These are phyloP conservation scores for Dasypolia templi DNA, from an alignment of 2,888 invertebrate genomes.

Conservation along the genomic window DNA sequence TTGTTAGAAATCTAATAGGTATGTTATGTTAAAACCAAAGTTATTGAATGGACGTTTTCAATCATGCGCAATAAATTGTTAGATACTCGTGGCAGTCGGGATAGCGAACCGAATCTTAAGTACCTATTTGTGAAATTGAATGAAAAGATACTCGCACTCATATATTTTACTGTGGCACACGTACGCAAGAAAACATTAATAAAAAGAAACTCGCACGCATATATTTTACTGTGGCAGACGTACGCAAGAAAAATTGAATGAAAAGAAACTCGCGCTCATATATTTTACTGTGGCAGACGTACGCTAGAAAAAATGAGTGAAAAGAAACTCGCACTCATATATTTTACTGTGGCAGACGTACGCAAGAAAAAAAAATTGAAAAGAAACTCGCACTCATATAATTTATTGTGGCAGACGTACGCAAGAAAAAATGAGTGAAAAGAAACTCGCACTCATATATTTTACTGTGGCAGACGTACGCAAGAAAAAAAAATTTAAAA, in stretches of 20 bases:
- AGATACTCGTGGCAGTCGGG: conserved; percentile 27
- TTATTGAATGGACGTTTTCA: conserved; percentile 47
- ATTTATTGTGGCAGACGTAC: conserved; percentile 23
- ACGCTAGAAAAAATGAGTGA: no score
- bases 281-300: conserved; percentile 30
- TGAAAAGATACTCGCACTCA: conserved; percentile 36
- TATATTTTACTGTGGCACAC: conserved; percentile 31
- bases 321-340: no score
- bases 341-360: no score
- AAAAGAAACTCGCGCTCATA: conserved; percentile 34
- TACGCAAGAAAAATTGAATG: conserved; percentile 56
- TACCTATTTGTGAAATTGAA: conserved; percentile 55
- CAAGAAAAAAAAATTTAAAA: no score
- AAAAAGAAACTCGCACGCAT: no score
- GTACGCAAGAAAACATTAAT: no score
- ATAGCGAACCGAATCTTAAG: conserved; percentile 43
- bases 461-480: no score
- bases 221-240: no score
- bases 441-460: no score
- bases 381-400: conserved; percentile 31
- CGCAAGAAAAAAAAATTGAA: conserved; percentile 51
- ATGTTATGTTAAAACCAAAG: conserved; percentile 15
- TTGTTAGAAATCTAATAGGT: conserved; percentile 25
- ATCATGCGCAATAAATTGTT: conserved; percentile 46
- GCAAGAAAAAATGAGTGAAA: no score